Conservation (phyloP, 2,797 vertebrate species). For the Hephaestus fuliginosus region DNA sequence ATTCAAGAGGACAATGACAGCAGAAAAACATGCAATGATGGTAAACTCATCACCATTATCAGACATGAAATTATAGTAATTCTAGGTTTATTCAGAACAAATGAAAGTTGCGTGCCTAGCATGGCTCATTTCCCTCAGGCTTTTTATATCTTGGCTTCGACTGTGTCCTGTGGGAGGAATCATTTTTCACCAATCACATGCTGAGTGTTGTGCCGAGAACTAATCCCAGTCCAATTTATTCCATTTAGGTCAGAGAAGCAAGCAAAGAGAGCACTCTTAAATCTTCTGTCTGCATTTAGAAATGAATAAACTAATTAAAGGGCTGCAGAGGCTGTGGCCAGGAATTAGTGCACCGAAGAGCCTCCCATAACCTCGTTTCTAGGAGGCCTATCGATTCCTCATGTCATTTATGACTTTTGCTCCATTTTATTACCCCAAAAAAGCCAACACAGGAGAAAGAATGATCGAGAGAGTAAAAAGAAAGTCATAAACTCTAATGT, state of each 20-base stretch:
- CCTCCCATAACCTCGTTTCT: constrained; percentile 63
- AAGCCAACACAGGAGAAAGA: constrained; percentile 16
- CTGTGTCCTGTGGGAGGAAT: constrained; percentile 56
- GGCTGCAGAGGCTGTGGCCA: constrained; percentile 62
- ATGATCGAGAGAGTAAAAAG: constrained; percentile 20
- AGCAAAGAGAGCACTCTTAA: constrained; percentile 70
- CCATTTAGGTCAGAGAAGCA: constrained; percentile 78
- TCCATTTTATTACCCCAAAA: constrained; percentile 38
- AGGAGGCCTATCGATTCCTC: constrained; percentile 46
- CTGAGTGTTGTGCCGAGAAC: constrained; percentile 66
- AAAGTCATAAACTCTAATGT: constrained; percentile 32
- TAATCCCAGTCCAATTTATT: constrained; percentile 78
- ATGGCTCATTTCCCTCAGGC: constrained; percentile 37
- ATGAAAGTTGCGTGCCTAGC: constrained; percentile 15
- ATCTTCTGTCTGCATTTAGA: constrained; percentile 78
- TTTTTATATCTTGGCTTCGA: constrained; percentile 45
- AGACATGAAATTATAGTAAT: constrained; percentile 12
- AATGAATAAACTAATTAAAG: constrained; percentile 79
- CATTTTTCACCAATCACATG: constrained; percentile 65
- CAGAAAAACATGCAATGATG: neutral
- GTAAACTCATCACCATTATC: neutral
- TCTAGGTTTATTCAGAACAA: constrained; percentile 26
- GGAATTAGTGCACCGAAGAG: constrained; percentile 62
- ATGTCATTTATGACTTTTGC: constrained; percentile 41
- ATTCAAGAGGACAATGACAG: constrained; percentile 1